Base-by-base conservation (phyloP, 2,113 vertebrate genomes). In the Falcunculus frontatus region DNA sequence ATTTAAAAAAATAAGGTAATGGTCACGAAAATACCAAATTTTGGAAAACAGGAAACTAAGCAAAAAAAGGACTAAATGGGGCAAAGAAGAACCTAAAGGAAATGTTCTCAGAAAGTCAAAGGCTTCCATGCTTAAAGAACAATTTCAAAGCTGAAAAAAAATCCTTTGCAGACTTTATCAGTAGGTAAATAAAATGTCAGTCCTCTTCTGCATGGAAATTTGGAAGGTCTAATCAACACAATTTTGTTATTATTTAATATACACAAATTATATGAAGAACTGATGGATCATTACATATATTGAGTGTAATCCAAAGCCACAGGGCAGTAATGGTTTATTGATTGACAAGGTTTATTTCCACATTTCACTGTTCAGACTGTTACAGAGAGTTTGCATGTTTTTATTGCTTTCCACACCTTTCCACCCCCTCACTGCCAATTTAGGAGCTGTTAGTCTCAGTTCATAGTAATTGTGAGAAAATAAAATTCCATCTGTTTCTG, bases 401-500 rank as follows among this genome's bases (percentile, higher is more conserved):
- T 72, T 92, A 59, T 81, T 94, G 87, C 82, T 86, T 88, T 85
- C 92, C 53, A 72, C 94, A 93, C 95, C 95, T 95, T 97, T 94
- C 95, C 85, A 95, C 96, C 94, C 91, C 80, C 92, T 93, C 85
- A 69, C 68, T 95, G 83, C 87, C 89, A 94, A 91, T 96, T 97
- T 93, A 90, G 74, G 96, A 96, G 75, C 80, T 94, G 95, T 95
- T 97, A 95, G 81, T 94, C 92, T 96, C 94, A 69, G 91, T 84
- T 97, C 96, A 87, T 65, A 85, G 79, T 75, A 92, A 96, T 90
- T 79, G 84, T 74, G 92, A 96, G 83, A 95, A 96, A 96, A 95
- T 96, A 92, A 95, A 95, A 90, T 91, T 94, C 93, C 90, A 90
- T 95, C 92, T 95, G 91, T 92, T 95, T 92, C 76, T 96, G 73